A percentile compares a stretch with the other conserved stretches of the same genome.
Evolutionary conservation across 2,113 vertebrate genomes (phyloP).

Genomic region (Nymphicus hollandicus): DNA sequence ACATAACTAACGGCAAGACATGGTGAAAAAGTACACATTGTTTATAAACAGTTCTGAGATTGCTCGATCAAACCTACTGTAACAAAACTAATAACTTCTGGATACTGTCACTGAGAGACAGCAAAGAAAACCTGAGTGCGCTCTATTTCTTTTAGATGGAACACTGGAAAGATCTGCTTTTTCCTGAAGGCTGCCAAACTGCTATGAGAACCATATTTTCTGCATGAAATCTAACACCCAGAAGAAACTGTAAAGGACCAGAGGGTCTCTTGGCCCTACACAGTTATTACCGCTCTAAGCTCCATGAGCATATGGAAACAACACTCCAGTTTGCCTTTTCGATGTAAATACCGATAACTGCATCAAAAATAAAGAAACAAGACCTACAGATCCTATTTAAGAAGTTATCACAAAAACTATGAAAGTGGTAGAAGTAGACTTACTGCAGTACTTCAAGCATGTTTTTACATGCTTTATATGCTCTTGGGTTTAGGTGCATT

Average conservation of each 20-base stretch:
- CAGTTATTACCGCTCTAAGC: neutral
- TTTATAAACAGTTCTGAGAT: neutral
- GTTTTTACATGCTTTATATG: neutral
- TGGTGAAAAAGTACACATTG: neutral
- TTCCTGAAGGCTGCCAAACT: conserved; percentile 24
- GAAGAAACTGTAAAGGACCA: conserved; percentile 25
- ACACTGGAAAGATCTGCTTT: neutral
- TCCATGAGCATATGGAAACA: neutral
- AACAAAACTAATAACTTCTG: neutral
- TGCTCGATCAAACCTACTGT: neutral
- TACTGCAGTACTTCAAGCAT: neutral
- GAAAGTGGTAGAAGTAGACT: neutral
- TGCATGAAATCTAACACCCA: conserved; percentile 57
- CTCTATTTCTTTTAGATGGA: neutral
- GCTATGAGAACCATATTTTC: conserved; percentile 55
- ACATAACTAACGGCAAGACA: neutral
- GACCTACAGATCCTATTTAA: neutral
- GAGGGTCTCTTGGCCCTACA: conserved; percentile 37
- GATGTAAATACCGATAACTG: conserved; percentile 11
- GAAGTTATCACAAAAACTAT: neutral
- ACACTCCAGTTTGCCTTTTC: neutral
- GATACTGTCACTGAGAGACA: neutral
- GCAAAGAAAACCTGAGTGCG: neutral
- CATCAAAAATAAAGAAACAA: neutral
- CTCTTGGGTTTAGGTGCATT: neutral